Evolutionary conservation across 2,113 vertebrate species (phyloP).

Genomic region (Nycticebus coucang): DNA sequence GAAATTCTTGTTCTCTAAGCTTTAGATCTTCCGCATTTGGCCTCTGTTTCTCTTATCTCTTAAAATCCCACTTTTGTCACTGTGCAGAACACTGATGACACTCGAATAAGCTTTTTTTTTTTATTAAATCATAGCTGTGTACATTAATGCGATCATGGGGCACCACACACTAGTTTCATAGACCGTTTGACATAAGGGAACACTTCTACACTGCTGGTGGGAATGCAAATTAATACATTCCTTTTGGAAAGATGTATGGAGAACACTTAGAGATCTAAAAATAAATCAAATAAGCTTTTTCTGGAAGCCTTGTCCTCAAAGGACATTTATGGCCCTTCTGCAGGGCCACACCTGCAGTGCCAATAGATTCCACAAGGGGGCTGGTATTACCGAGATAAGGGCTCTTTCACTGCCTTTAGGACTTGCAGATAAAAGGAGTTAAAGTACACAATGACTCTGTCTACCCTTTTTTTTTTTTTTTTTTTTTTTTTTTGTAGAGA

Average conservation of each 20-base stretch:
- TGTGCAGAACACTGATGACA: not conserved
- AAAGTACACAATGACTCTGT: not conserved
- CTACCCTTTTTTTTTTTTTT: constrained; percentile 8
- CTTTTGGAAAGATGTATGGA: too few relatives aligned
- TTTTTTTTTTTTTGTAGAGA: too few relatives aligned
- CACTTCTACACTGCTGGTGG: too few relatives aligned
- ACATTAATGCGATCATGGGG: too few relatives aligned
- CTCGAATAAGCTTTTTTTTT: not conserved
- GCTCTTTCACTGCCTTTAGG: not conserved
- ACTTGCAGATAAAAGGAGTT: not conserved
- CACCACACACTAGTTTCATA: too few relatives aligned
- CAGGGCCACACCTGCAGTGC: not conserved
- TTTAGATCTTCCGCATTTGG: not conserved
- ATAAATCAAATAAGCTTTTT: not conserved
- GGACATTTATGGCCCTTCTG: not conserved
- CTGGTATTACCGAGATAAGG: not conserved
- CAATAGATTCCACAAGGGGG: constrained; percentile 24
- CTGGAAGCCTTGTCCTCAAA: not conserved
- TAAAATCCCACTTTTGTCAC: constrained; percentile 37
- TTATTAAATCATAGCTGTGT: too few relatives aligned
- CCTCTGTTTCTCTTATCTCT: not conserved
- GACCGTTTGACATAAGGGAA: too few relatives aligned
- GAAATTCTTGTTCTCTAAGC: not conserved
- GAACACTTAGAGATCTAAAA: too few relatives aligned
- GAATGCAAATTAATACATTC: too few relatives aligned